Evolutionary conservation across 2,888 invertebrate species (phyloP), one percentile per base, ranked within the genome.

Genomic region (Drosophila eohydei): DNA sequence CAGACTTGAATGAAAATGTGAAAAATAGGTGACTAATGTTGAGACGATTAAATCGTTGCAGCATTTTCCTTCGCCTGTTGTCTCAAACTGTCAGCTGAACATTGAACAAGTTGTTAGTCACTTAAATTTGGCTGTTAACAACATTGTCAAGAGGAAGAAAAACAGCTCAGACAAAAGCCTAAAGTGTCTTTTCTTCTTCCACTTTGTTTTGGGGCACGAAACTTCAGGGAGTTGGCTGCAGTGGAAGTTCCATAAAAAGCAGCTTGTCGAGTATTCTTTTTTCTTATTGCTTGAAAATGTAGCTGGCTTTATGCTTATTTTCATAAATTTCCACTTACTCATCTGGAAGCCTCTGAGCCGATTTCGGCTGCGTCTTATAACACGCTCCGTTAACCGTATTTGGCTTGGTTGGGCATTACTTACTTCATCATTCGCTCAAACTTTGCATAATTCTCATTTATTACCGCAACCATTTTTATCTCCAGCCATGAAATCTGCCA

Each of bases 271-370:
- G 51, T 67, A 66, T 57, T 58, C 52, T 57, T 68, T 61, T 78
- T 77, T 61, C 65, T 81, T 86, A 81, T 86, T 79, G 76, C 71
- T 82, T 82, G 77, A 62, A 62, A 71, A 85, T 80, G 76, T 80
- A 40, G 73, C 65, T 67, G 77, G 77, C 78, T 74, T 77, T 79
- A 64, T 55, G 54, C 74, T 43, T 69, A 86, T 83, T 88, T 84
- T 84, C 84, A 84, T 84, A 84, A 84, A 84, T 84, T 83, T 84
- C 89, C 84, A 89, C 84, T 84, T 84, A 89, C 82, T 87, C 84
- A 84, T 83, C 74, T 72, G 51, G 69, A 57, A 59, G 51, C 58
- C 16, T 32, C 50, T 36, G 74, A 46, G 51, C 52, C n/a, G 52
- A 36, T 43, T 43, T 71, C 56, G 59, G 63, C 61, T 58, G 66